Conservation (phyloP, 2,888 invertebrate species). For the Trichopria drosophilae region DNA sequence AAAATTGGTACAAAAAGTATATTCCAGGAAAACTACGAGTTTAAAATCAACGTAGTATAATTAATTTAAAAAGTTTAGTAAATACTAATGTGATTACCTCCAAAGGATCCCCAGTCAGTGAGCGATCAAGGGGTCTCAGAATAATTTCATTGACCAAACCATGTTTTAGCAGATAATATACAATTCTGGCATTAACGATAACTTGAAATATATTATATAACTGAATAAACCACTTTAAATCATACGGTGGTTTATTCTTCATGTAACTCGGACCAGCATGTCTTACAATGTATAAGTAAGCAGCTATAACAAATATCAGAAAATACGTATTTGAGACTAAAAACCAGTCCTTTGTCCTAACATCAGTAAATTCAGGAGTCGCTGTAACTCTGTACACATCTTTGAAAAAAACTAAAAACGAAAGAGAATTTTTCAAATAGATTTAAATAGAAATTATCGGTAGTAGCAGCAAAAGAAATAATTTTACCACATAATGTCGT, state of each 20-base stretch:
- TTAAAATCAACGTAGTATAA: no score
- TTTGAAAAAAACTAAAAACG: no score
- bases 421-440: no score
- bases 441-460: no score
- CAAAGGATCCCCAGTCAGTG: slow-evolving; percentile 59
- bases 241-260: slow-evolving; percentile 69
- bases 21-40: no score
- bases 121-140: slow-evolving; percentile 68
- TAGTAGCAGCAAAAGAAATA: no score
- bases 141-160: slow-evolving; percentile 65
- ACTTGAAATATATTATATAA: slow-evolving; percentile 79
- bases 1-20: no score
- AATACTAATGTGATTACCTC: slow-evolving; percentile 26
- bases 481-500: no score
- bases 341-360: slow-evolving; percentile 66
- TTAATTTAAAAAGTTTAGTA: no score
- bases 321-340: slow-evolving; percentile 65
- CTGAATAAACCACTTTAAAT: slow-evolving; percentile 68
- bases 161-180: slow-evolving; percentile 58
- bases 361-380: slow-evolving; percentile 61
- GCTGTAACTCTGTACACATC: no score
- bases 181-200: slow-evolving; percentile 39
- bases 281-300: slow-evolving; percentile 65
- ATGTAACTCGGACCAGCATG: slow-evolving; percentile 69
- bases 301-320: slow-evolving; percentile 60